Base-by-base conservation (phyloP, 2,797 vertebrate genomes). In the Helostoma temminkii region DNA sequence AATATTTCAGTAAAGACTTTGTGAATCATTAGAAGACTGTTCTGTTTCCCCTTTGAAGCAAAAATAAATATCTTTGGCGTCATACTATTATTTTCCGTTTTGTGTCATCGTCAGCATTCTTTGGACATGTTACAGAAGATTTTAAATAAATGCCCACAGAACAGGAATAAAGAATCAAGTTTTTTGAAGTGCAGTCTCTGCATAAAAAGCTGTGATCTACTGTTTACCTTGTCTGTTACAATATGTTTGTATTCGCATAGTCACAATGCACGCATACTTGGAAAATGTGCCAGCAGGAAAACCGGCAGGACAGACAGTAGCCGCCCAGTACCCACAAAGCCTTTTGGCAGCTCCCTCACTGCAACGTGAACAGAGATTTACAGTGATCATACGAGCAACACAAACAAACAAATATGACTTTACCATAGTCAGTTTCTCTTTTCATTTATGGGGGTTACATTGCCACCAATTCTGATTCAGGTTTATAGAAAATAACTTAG, bases 221-320 rank as follows among this genome's bases (percentile, higher is more conserved):
- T 25, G 60, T 58, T 68, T 54, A 71, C 47, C 46, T 42, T 2
- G 3, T 28, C 58, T 58, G 50, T 25, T 25, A 22, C 54, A 60
- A 37, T 61, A 36, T 71, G 34, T 67, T 47, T 70, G 22, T 21
- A 63, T 68, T 57, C 42, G 21, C 45, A 30, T 54, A 45, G 32
- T 46, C 64, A 67, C 49, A 78, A 19, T 50, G 52, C 15, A 34
- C 24, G 28, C 59, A 54, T 37, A 25, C 53, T 54, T 56, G 36
- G 49, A 66, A 68, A 74, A 80, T n/a, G 32, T 68, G 73, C 58
- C 81, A 78, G 75, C 50, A 71, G 71, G 81, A 56, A 73, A 74
- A 59, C 32, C 77, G 81, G 71, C 76, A 66, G 64, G 71, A 74
- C 47, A 75, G 55, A 39, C 59, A 61, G 58, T 65, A 21, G 50